Evolutionary conservation across 2,888 invertebrate genomes (phyloP), one percentile per base, ranked within the genome.

Genomic region (Uropetala carovei): DNA sequence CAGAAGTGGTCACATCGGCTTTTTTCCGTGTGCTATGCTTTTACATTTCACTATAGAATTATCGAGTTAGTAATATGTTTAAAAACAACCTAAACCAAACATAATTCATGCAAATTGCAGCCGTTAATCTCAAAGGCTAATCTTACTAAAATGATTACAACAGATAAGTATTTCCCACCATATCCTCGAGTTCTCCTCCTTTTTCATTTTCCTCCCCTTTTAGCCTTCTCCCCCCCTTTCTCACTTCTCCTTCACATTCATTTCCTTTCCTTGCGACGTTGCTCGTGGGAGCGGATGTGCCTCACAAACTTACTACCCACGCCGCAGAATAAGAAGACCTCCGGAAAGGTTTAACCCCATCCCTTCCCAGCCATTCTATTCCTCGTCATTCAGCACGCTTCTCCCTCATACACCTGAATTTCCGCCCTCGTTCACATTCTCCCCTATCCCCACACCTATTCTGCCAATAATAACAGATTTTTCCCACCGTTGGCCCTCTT

Each of bases 201-300:
- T n/a, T 57, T 83, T 27, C 82, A 13, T 22, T 7, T 18, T n/a
- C 43, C 82, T 8, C 75, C 75, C 0, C 13, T 81, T 2, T 43
- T 43, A 1, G 13, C 57, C 58, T 5, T 7, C 85, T 27, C n/a
- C 86, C 60, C 58, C 16, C 64, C 64, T 60, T 30, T 60, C 60
- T 60, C 58, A 30, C 27, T 60, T 60, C 64, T 89, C 64, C 64
- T 64, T n/a, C n/a, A 27, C n/a, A 60, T 64, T 64, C 64, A 64
- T 43, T 60, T 64, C 89, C n/a, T 60, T 89, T 89, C 89, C 89
- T 43, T 43, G 43, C 1, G 43, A 43, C 43, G 43, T 64, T 43
- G 43, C 43, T 89, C 64, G 89, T 89, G 89, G 64, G 89, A 89
- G 89, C 89, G 89, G 89, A 89, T 64, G 89, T 64, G 60, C 60